Evolutionary conservation across 2,888 invertebrate species (phyloP), one percentile per base, ranked within the genome.

Genomic region (Clusia tigrina): DNA sequence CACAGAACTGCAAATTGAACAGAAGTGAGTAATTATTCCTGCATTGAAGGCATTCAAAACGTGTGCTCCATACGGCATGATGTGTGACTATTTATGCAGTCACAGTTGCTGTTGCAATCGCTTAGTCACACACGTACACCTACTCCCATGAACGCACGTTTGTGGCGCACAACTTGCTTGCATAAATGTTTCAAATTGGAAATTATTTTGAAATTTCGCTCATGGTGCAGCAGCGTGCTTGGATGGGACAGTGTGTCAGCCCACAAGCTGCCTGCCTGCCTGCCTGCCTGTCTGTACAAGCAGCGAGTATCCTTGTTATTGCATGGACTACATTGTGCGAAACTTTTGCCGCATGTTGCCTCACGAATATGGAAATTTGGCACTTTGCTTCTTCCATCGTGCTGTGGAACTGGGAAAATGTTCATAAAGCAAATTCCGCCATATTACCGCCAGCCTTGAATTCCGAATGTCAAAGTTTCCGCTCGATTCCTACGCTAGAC

Each of bases 381-480:
- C n/a, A 42, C 42, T 42, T 42, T 42, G 42, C n/a, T 42, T 32
- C 12, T 32, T 9, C 6, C 32, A 9, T 6, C 32, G 12, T 32
- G 32, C 12, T 12, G 32, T 32, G 6, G 12, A 32, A 74, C 76
- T n/a, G n/a, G n/a, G 76, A 70, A 76, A 76, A 78, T 76, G 78
- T 71, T 77, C 76, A 77, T 74, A 77, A 76, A 78, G 78, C 74
- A 74, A n/a, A 74, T 78, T 74, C 75, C 72, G 74, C 69, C 63
- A 56, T 60, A 63, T 42, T 65, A 10, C n/a, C 42, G 48, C 22
- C 6, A 48, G 48, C 48, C 48, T 48, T 48, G 48, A 48, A 48
- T 22, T 48, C 20, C 22, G 15, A 18, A 48, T 22, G 18, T 48
- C 48, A 74, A 74, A 74, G 74, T 74, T 74, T 76, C 76, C 77